Percentiles rank a stretch among this genome's conserved stretches.
Conservation (phyloP, 1,140 invertebrate genomes). For the Drosophila tsacasi region DNA sequence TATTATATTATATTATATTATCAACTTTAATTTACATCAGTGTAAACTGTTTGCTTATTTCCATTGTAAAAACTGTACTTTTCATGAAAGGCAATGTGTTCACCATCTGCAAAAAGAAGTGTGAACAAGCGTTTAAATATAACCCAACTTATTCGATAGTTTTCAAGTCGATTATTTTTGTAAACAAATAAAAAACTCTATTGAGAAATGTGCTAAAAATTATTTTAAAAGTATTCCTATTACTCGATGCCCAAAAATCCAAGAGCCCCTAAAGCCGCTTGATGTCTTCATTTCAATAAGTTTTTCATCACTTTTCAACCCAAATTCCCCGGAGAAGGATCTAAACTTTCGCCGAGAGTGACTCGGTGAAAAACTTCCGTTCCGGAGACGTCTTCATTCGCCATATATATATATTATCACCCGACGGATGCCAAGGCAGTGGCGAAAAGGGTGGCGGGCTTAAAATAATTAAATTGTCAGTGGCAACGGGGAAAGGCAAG, state of each 20-base stretch:
- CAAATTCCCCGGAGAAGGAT: constrained; percentile 23
- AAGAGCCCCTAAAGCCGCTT: neutral
- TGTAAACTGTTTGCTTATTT: neutral
- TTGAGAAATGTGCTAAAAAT: neutral
- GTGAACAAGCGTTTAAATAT: too few relatives aligned
- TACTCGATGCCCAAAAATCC: neutral
- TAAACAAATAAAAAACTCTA: neutral
- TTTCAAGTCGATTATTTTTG: neutral
- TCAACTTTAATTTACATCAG: neutral
- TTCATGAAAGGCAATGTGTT: neutral
- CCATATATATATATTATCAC: neutral
- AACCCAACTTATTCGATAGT: neutral
- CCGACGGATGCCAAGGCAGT: neutral
- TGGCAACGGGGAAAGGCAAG: constrained; percentile 50
- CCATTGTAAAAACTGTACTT: neutral
- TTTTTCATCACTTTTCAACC: neutral
- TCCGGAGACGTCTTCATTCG: constrained; percentile 29
- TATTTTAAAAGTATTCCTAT: neutral
- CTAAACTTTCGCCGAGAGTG: constrained; percentile 18
- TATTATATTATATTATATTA: too few relatives aligned
- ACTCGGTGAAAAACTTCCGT: constrained; percentile 33
- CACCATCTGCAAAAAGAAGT: too few relatives aligned
- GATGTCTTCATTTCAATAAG: constrained; percentile 21
- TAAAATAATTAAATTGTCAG: constrained; percentile 82
- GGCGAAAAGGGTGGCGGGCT: constrained; percentile 51